phyloP scores from a whole-genome alignment of 2,113 vertebrate genomes.

The Gopherus evgoodei region DNA sequence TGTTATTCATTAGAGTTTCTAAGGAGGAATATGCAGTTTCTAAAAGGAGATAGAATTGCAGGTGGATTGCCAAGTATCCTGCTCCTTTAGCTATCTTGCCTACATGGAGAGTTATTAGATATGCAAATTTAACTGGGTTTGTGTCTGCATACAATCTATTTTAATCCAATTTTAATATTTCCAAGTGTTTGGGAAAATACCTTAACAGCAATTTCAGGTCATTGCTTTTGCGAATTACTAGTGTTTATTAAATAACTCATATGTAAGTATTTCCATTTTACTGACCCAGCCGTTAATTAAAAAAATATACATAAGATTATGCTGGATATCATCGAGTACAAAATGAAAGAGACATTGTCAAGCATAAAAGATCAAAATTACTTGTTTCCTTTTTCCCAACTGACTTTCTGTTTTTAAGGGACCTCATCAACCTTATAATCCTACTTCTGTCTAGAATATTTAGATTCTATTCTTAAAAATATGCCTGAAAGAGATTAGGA shows the following conservation, averaged over 20 bases:
- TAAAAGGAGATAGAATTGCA: conserved; percentile 20
- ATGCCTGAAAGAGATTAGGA: not conserved
- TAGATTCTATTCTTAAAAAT: not conserved
- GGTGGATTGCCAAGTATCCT: not conserved
- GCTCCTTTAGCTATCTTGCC: not conserved
- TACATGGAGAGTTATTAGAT: not conserved
- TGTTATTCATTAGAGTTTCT: not conserved
- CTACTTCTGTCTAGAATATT: not conserved
- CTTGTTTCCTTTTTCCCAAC: not conserved
- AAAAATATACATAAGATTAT: conserved; percentile 17
- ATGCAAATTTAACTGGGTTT: not conserved
- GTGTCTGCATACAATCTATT: not conserved
- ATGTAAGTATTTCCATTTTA: not conserved
- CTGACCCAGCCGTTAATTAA: conserved; percentile 14
- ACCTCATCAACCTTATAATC: not conserved
- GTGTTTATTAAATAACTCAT: not conserved
- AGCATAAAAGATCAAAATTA: not conserved
- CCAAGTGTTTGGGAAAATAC: not conserved
- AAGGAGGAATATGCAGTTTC: not conserved
- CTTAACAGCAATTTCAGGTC: not conserved
- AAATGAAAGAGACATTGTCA: conserved; percentile 24
- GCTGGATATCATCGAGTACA: not conserved
- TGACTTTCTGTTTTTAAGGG: not conserved
- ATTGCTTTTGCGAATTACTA: not conserved
- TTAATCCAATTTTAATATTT: not conserved